Evolutionary conservation across 2,113 vertebrate genomes (phyloP).

Genomic region (Dicentrarchus labrax): DNA sequence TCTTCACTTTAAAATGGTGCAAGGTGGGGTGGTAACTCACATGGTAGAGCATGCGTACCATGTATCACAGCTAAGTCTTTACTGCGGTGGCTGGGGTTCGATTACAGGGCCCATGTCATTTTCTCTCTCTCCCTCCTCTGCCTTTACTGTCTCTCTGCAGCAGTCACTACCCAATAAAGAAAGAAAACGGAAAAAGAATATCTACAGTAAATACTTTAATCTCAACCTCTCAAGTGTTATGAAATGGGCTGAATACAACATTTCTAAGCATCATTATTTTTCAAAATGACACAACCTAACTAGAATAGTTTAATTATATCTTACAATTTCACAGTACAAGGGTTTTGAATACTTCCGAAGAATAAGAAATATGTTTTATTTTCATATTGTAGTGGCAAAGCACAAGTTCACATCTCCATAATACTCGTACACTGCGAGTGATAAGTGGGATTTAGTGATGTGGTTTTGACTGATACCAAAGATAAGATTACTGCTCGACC

Average conservation of each 20-base stretch:
- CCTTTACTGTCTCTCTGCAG: too few species aligned
- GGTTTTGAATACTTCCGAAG: neutral
- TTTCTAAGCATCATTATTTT: neutral
- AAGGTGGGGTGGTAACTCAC: too few species aligned
- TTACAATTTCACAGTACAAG: constrained; percentile 15
- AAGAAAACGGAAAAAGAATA: too few species aligned
- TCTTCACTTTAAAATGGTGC: neutral
- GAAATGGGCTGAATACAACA: constrained; percentile 4
- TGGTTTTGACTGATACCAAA: neutral
- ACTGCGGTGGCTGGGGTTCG: too few species aligned
- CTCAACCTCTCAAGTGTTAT: constrained; percentile 1
- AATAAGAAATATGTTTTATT: constrained; percentile 21
- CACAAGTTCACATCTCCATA: constrained; percentile 9
- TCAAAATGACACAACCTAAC: constrained; percentile 4
- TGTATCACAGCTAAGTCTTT: too few species aligned
- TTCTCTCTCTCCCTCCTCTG: too few species aligned
- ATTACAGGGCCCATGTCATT: too few species aligned
- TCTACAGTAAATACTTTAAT: neutral
- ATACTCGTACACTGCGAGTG: neutral
- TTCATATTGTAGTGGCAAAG: neutral
- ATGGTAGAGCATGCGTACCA: too few species aligned
- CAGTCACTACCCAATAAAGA: too few species aligned
- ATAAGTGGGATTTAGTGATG: neutral
- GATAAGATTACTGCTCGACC: neutral
- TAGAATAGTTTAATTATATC: constrained; percentile 7